These are phyloP conservation scores for Meteorus sp. DNA, from an alignment of 1,140 invertebrate genomes.

Conservation along the genomic window DNA sequence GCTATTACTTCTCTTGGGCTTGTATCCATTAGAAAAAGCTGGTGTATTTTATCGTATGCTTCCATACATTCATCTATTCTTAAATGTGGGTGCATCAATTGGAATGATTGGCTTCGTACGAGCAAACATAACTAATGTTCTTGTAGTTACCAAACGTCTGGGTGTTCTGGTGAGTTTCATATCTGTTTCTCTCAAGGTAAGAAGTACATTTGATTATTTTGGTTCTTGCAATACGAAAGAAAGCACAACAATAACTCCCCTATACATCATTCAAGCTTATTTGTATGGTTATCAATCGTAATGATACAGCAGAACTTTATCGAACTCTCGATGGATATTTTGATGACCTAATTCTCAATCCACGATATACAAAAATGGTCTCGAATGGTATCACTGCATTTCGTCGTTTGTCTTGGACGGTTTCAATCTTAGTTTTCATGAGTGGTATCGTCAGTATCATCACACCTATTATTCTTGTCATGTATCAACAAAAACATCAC, in stretches of 20 bases:
- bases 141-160: background rate
- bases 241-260: no score
- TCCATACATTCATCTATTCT: background rate
- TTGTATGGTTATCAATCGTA: conserved; percentile 10
- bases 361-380: background rate
- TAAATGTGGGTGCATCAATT: background rate
- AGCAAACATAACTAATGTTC: background rate
- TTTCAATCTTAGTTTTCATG: background rate
- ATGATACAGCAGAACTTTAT: conserved; percentile 1
- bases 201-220: no score
- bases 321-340: background rate
- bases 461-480: conserved; percentile 3
- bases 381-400: background rate
- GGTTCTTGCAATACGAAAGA: no score
- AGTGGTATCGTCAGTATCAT: background rate
- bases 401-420: background rate
- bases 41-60: background rate
- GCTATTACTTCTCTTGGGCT: background rate
- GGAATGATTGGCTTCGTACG: background rate
- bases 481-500: background rate
- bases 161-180: conserved; percentile 2
- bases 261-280: no score
- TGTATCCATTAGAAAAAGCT: background rate
- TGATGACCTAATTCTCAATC: background rate
- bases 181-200: background rate